Base-by-base conservation (phyloP, 2,888 invertebrate species). In the Thereva unica region DNA sequence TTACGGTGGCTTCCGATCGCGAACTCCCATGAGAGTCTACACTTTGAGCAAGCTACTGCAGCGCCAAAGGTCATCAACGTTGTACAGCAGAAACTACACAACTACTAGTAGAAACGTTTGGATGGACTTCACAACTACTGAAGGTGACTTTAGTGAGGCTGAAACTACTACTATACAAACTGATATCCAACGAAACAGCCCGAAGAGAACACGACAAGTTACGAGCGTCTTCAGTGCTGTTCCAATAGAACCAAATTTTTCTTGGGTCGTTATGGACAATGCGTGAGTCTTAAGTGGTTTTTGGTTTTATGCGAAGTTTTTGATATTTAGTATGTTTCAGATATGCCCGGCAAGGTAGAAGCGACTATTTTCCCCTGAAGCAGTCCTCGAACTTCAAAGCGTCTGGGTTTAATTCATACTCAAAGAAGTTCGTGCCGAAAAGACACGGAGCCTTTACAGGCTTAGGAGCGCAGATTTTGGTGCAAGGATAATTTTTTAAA, bases 391-490 rank as follows among this genome's bases (percentile, higher is more conserved):
- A 61, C 7, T 61, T 50, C 12, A 50, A 49, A 23, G 23, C 38
- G 1, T 9, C 37, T 12, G 54, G 10, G 1, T 38, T 54, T 9
- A 64, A 54, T 9, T 44, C 64, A 34, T 9, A 47, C 5, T 45
- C 64, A 8, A 64, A 38, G 40, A 64, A 64, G 34, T 38, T 35
- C 3, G 54, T 64, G 7, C 64, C 64, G 47, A 64, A 64, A 42
- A 7, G 54, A 6, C 44, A 54, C 37, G 42, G 55, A 37, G 45
- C 54, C 3, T 10, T 10, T 23, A 45, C 64, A 37, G 45, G 47
- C 47, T 10, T 64, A 5, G 64, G 64, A 37, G 47, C 64, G 5
- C 53, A 64, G 4, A 64, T 64, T 54, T 55, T 64, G 47, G 64
- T 64, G 3, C 61, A 61, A 10, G 12, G 40, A 50, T 61, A 50